Evolutionary conservation across 2,113 vertebrate species (phyloP), one percentile per base, ranked within the genome.

Genomic region (Pluvianellus socialis): DNA sequence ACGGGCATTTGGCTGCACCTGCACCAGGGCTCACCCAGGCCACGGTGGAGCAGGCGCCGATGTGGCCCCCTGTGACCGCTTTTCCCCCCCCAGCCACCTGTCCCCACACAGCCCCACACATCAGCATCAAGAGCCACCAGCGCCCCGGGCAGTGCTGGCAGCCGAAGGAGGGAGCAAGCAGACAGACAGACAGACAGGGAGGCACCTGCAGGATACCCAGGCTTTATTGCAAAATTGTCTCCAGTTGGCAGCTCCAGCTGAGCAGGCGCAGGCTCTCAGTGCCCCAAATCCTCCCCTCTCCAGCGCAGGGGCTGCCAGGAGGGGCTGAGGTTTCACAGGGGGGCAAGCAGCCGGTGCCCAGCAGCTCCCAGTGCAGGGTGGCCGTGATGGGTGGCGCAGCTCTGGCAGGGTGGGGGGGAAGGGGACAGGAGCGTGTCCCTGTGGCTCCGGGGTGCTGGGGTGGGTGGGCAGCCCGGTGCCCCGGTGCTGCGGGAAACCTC

Each of bases 341-440:
- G 2, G 8, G 75, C 30, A 23, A 53, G n/a, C 1, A 20, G 11
- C 21, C 0, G 0, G 12, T 47, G 12, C 30, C 0, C 1, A 67
- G 58, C 24, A n/a, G 13, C 14, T 45, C 27, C 53, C 0, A 0
- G 18, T 3, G 2, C 0, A 0, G 50, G 65, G 14, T 0, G 0
- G 5, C 17, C 0, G 0, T 38, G 58, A 24, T 0, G 15, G 53
- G 27, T 4, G 21, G 23, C 10, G 5, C 1, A 4, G 63, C 16
- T 5, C 44, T 1, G 4, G 63, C 49, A 61, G 59, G 21, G n/a
- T 4, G 1, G 5, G 12, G 27, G 18, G n/a, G 3, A 6, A 20
- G 26, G n/a, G n/a, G 3, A 1, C 59, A 73, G 59, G 3, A 65
- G 55, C 14, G 7, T 1, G 0, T 16, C 49, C 28, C 21, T 50